These are phyloP conservation scores for Chrysaora quinquecirrha DNA, from an alignment of 30 jellyfish, hydroid and myxozoan genomes.

Conservation along the genomic window DNA sequence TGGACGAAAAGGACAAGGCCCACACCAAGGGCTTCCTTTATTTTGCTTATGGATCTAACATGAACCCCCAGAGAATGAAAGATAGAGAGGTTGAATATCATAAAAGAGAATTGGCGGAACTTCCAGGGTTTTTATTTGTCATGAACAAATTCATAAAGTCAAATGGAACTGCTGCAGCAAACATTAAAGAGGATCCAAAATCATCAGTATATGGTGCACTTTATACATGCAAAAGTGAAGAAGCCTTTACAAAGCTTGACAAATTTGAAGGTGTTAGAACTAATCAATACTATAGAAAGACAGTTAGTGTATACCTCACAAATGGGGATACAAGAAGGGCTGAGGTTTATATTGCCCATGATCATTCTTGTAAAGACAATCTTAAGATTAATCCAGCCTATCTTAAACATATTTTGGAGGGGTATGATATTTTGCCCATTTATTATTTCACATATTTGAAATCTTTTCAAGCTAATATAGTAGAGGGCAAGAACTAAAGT, in stretches of 20 bases:
- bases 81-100: slow-evolving; percentile 58
- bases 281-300: slow-evolving; percentile 49
- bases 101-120: slow-evolving; percentile 56
- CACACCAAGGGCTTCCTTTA: too few relatives aligned
- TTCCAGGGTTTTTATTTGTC: slow-evolving; percentile 54
- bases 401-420: slow-evolving; percentile 68
- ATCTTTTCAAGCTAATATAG: neutral
- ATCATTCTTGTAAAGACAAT: slow-evolving; percentile 14
- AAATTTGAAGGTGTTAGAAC: slow-evolving; percentile 79
- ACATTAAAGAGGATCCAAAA: slow-evolving; percentile 26
- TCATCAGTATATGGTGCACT: slow-evolving; percentile 76
- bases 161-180: slow-evolving; percentile 87
- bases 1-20: too few relatives aligned
- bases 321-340: slow-evolving; percentile 40
- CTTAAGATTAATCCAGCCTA: slow-evolving; percentile 47
- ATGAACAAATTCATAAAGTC: slow-evolving; percentile 34
- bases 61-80: slow-evolving; percentile 78
- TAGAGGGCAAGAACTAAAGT: too few relatives aligned
- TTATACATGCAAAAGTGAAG: slow-evolving; percentile 64
- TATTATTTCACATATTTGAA: slow-evolving; percentile 19
- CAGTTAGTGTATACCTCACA: slow-evolving; percentile 16
- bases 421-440: slow-evolving; percentile 74
- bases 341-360: slow-evolving; percentile 59
- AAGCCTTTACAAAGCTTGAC: slow-evolving; percentile 42
- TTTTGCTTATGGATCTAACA: slow-evolving; percentile 91